Conservation (phyloP, 2,113 vertebrate species). For the Nibea coibor region DNA sequence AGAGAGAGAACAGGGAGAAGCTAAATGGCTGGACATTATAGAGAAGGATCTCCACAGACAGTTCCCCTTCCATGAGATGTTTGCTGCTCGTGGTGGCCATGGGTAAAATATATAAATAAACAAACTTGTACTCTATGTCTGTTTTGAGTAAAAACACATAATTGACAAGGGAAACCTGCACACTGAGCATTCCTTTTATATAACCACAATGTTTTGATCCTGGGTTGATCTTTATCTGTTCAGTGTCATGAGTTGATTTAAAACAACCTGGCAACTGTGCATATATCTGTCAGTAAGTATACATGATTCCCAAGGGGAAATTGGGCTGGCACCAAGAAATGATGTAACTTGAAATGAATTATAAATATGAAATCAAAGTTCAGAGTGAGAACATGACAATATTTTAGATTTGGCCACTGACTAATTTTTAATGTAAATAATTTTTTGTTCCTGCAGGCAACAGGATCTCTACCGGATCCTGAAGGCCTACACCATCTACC, state of each 20-base stretch:
- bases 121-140: neutral
- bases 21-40: slow-evolving; percentile 94
- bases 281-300: neutral
- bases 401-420: neutral
- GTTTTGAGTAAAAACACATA: neutral
- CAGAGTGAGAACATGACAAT: neutral
- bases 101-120: slow-evolving; percentile 81
- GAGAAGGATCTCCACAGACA: slow-evolving; percentile 94
- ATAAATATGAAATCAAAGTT: neutral
- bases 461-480: slow-evolving; percentile 92
- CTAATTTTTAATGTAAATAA: slow-evolving; percentile 7
- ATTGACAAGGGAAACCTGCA: neutral
- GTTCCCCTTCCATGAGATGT: slow-evolving; percentile 96
- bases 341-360: too few relatives aligned
- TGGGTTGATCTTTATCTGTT: neutral
- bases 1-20: slow-evolving; percentile 89
- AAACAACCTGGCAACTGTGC: neutral
- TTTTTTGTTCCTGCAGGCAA: slow-evolving; percentile 80
- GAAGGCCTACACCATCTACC: slow-evolving; percentile 92
- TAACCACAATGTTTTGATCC: neutral
- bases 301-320: neutral
- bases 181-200: neutral
- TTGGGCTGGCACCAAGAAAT: neutral
- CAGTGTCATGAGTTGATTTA: neutral
- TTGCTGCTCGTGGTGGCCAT: slow-evolving; percentile 91